These are phyloP conservation scores for Chlorodrepanis virens DNA, from an alignment of 2,113 vertebrate genomes.

Conservation along the genomic window DNA sequence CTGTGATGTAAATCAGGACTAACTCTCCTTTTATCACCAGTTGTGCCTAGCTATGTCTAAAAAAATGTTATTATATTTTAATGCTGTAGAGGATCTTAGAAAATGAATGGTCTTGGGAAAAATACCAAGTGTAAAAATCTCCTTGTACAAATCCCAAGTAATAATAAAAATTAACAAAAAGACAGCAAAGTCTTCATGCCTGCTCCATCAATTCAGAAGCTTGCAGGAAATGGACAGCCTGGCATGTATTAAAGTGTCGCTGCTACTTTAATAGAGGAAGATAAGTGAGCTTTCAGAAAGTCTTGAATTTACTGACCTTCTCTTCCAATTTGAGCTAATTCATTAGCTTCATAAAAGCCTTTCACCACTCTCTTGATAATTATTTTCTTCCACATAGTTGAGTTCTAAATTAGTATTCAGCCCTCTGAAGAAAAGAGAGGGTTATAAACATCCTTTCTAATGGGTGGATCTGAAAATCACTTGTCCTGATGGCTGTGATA, in stretches of 20 bases:
- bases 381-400: slow-evolving; percentile 29
- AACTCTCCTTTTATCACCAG: not conserved
- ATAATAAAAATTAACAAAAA: not conserved
- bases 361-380: not conserved
- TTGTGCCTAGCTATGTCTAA: not conserved
- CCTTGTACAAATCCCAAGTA: not conserved
- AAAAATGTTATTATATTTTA: not conserved
- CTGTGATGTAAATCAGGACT: not conserved
- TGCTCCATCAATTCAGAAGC: not conserved
- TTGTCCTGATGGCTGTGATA: not conserved
- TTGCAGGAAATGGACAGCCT: not conserved
- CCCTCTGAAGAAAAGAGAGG: not conserved
- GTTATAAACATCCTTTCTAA: not conserved
- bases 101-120: not conserved
- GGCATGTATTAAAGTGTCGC: not conserved
- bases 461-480: not conserved
- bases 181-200: not conserved
- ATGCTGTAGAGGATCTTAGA: not conserved
- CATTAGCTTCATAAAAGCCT: slow-evolving; percentile 32
- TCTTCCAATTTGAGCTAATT: slow-evolving; percentile 38
- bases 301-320: slow-evolving; percentile 18
- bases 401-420: slow-evolving; percentile 14
- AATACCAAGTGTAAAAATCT: not conserved
- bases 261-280: not conserved
- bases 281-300: slow-evolving; percentile 3